Base-by-base conservation (phyloP, 1,140 invertebrate genomes). In the Carposina sasakii region DNA sequence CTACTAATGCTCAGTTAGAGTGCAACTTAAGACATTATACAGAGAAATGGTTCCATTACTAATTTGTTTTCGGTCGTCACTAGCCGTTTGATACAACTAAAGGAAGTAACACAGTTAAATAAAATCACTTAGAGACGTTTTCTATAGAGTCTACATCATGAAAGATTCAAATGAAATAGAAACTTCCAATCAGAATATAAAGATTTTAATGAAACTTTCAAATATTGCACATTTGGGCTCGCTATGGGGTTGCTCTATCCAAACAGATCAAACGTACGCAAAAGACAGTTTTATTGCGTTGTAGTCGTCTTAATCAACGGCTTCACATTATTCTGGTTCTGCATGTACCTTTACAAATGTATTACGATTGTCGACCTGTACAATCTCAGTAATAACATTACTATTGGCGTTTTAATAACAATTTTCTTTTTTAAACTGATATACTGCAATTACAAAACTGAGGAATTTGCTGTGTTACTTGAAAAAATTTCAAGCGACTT, bases 201-300 rank as follows among this genome's bases (percentile, higher is more conserved):
- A 8, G n/a, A n/a, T n/a, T 79, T 79, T 33, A 58, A 71, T n/a
- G 64, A 76, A 54, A 79, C 73, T 1, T 81, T 67, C 41, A 51
- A 56, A n/a, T 49, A 66, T 21, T 79, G 76, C 24, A 60, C 71
- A 16, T 76, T 77, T 34, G 63, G 64, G 0, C 44, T 77, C 8
- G 72, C 67, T 0, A 52, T 77, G 8, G 54, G 60, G 16, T 50
- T 70, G 19, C 51, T 77, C 2, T 77, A 77, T 17, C 76, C 76
- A 10, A 79, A 76, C 42, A 60, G 45, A 28, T 16, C 39, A 4
- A 76, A 64, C 16, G 12, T 50, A 1, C 46, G 50, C 1, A 44
- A 53, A 16, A 60, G 72, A 54, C 13, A 37, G 2, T 4, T 63
- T 3, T 31, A 62, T 15, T 64, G 72, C 26, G n/a, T 36, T 4